Base-by-base conservation (phyloP, 2,797 vertebrate species). In the Anniella stebbinsi region DNA sequence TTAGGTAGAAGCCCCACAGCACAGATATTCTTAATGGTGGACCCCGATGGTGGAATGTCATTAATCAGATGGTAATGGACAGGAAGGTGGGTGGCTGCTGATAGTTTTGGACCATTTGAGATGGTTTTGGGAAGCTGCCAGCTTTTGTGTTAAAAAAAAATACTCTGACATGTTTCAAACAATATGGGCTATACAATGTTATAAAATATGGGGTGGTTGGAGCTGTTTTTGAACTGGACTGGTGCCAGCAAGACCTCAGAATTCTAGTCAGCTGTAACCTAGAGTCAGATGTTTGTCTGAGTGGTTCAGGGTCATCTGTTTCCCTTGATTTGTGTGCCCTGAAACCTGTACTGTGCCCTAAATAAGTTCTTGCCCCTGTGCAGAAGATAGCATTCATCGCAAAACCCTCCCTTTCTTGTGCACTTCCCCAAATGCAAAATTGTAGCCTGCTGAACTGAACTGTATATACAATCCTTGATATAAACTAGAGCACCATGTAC, bases 61-160 rank as follows among this genome's bases (percentile, higher is more conserved):
- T 97, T 93, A 96, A 96, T 96, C 96, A 97, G 95, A 91, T 94
- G 87, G 80, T 91, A 93, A 89, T 83, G 93, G 97, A 95, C 93
- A 88, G 93, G 96, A 96, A 97, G 97, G 96, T 97, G 97, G 97
- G 97, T 96, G 97, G 97, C 93, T 97, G 96, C 96, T 97, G 97
- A 98, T 98, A 97, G 97, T 96, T 97, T 97, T 96, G 97, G 96
- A 96, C 97, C 96, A 96, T 97, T 97, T 95, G 76, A 96, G 96
- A 96, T 17, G 18, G 91, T 93, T 95, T 95, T 97, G 97, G 97
- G 93, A 91, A 94, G 84, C 95, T 92, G 96, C 97, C 97, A 97
- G 94, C 38, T 93, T 92, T 95, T 82, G 95, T 51, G 95, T 95
- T 95, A 92, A 89, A 77, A 92, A 87, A 91, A 90, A 85, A 76